These are phyloP conservation scores for Drosophila equinoxialis DNA, from an alignment of 1,140 invertebrate genomes.

Conservation along the genomic window DNA sequence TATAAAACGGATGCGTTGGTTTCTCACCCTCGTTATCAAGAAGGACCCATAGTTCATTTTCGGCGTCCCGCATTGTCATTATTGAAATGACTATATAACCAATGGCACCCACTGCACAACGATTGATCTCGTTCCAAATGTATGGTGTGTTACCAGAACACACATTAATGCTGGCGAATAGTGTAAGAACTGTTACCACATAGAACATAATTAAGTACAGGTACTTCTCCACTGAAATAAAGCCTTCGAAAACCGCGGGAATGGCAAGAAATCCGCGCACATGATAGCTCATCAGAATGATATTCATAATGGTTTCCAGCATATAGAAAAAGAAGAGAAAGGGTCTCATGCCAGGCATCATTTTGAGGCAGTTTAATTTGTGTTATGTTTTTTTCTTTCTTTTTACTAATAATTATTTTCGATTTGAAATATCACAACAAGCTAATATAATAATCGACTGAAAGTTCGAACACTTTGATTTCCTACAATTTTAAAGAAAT, in stretches of 20 bases:
- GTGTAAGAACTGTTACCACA: slow-evolving; percentile 25
- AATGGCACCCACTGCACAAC: background rate
- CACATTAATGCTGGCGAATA: slow-evolving; percentile 36
- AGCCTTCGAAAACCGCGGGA: background rate
- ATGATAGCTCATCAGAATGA: slow-evolving; percentile 24
- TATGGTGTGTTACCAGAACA: slow-evolving; percentile 21
- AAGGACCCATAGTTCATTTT: background rate
- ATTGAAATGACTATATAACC: slow-evolving; percentile 18
- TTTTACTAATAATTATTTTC: background rate
- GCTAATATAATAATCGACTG: background rate
- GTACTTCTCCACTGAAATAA: slow-evolving; percentile 6
- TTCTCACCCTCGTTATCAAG: background rate
- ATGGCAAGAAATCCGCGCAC: slow-evolving; percentile 19
- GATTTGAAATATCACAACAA: background rate
- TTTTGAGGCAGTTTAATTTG: slow-evolving; percentile 3
- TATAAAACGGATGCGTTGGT: slow-evolving; percentile 14
- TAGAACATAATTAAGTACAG: slow-evolving; percentile 21
- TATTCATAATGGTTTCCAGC: slow-evolving; percentile 26
- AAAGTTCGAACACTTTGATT: too few species aligned
- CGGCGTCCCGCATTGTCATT: slow-evolving; percentile 31
- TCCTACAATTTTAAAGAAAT: too few species aligned
- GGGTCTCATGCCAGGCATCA: slow-evolving; percentile 20
- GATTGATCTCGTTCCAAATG: slow-evolving; percentile 28
- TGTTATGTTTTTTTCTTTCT: background rate
- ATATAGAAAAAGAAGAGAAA: slow-evolving; percentile 28